Conservation (phyloP, 2,113 vertebrate species). For the Menura novaehollandiae region DNA sequence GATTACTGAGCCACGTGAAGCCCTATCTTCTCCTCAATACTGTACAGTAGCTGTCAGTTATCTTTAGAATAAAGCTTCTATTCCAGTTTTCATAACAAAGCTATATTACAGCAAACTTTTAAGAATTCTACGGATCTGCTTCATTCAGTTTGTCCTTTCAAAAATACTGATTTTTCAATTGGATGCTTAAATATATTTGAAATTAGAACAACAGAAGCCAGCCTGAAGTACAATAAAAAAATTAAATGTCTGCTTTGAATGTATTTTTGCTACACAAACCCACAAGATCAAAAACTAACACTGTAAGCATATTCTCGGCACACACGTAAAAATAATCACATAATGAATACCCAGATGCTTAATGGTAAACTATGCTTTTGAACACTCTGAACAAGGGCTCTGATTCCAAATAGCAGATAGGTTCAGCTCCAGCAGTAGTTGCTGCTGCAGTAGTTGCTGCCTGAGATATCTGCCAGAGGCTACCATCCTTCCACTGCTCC, state of each 20-base stretch:
- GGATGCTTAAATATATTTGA: conserved; percentile 26
- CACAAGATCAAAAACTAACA: conserved; percentile 1
- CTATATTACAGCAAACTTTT: conserved; percentile 15
- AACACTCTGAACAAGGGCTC: neutral
- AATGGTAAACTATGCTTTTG: neutral
- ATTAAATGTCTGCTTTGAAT: neutral
- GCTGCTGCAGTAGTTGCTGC: neutral
- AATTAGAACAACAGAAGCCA: conserved; percentile 58
- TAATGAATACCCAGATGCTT: neutral
- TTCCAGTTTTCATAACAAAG: conserved; percentile 17
- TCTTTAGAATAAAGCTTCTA: neutral
- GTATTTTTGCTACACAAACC: conserved; percentile 26
- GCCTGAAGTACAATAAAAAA: conserved; percentile 41
- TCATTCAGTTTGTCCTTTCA: neutral
- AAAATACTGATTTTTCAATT: conserved; percentile 31
- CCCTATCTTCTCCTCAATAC: neutral
- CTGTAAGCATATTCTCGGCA: neutral
- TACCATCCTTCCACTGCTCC: neutral
- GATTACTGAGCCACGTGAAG: neutral
- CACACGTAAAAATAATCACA: neutral
- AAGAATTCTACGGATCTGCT: neutral
- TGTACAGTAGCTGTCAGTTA: neutral
- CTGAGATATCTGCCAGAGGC: neutral
- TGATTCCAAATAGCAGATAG: neutral
- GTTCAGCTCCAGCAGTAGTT: neutral